phyloP scores from a whole-genome alignment of 2,113 vertebrate species.

The Ictalurus punctatus region DNA sequence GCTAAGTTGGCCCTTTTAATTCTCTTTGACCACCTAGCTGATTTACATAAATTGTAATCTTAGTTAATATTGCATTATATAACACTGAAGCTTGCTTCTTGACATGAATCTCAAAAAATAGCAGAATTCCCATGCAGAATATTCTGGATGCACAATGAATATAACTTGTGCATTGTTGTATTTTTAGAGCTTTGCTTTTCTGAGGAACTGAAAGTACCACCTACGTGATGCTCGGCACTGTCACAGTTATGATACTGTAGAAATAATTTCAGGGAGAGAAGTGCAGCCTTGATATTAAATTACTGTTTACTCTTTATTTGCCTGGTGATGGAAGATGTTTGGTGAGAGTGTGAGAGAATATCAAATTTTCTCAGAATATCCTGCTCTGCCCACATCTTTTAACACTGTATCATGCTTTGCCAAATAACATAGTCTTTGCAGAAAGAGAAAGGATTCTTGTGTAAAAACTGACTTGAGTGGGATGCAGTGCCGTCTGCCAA shows the following conservation, averaged over 20 bases:
- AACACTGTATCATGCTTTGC: slow-evolving; percentile 38
- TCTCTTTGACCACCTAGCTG: background rate
- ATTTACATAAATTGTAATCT: background rate
- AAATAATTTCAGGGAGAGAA: slow-evolving; percentile 48
- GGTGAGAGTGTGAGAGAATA: slow-evolving; percentile 32
- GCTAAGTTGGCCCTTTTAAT: background rate
- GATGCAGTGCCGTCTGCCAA: slow-evolving; percentile 37
- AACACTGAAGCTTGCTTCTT: background rate
- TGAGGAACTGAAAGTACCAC: slow-evolving; percentile 33
- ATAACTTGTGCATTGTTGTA: slow-evolving; percentile 35
- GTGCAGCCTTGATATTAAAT: slow-evolving; percentile 45
- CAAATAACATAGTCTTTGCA: slow-evolving; percentile 42
- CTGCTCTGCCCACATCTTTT: slow-evolving; percentile 39
- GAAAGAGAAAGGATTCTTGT: slow-evolving; percentile 26
- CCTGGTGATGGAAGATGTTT: slow-evolving; percentile 28
- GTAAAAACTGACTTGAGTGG: slow-evolving; percentile 27
- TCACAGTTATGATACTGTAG: slow-evolving; percentile 43
- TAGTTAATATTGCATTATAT: background rate
- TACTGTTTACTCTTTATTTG: slow-evolving; percentile 43
- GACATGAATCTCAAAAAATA: background rate
- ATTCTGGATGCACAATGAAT: slow-evolving; percentile 3
- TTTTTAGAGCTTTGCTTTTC: slow-evolving; percentile 43
- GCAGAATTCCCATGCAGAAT: background rate
- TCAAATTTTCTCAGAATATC: slow-evolving; percentile 32
- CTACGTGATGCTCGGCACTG: slow-evolving; percentile 31